phyloP scores from a whole-genome alignment of 2,888 invertebrate species.

The Endotricha flammealis region DNA sequence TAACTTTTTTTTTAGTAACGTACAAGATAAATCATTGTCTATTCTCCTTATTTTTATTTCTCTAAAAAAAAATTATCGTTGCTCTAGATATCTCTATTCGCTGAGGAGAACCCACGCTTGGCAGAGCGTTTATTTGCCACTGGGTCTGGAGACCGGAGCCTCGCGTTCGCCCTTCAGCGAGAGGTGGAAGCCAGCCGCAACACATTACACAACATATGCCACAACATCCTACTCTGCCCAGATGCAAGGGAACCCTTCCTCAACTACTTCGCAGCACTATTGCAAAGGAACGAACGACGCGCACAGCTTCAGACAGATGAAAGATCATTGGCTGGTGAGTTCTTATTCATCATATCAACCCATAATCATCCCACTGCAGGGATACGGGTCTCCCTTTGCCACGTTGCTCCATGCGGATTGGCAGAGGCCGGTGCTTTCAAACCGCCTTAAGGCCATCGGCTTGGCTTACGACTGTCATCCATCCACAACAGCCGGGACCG shows the following conservation, averaged over 20 bases:
- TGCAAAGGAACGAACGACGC: constrained; percentile 90
- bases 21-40: too few relatives aligned
- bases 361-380: too few relatives aligned
- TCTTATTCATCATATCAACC: too few relatives aligned
- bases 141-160: constrained; percentile 80
- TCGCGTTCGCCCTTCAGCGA: constrained; percentile 84
- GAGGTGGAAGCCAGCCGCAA: constrained; percentile 88
- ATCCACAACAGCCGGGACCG: too few relatives aligned
- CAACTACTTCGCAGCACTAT: constrained; percentile 85
- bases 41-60: not conserved
- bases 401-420: too few relatives aligned
- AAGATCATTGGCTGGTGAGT: constrained; percentile 83
- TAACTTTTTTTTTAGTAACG: too few relatives aligned
- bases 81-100: constrained; percentile 86
- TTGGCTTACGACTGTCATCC: too few relatives aligned
- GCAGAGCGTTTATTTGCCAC: constrained; percentile 83
- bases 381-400: too few relatives aligned
- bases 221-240: constrained; percentile 88
- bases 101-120: constrained; percentile 94
- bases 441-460: too few relatives aligned
- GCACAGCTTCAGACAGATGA: constrained; percentile 95
- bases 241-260: constrained; percentile 89
- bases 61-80: not conserved
- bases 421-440: too few relatives aligned
- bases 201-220: constrained; percentile 88